Conservation (phyloP, 2,888 invertebrate species). For the Ecdyonurus torrentis region DNA sequence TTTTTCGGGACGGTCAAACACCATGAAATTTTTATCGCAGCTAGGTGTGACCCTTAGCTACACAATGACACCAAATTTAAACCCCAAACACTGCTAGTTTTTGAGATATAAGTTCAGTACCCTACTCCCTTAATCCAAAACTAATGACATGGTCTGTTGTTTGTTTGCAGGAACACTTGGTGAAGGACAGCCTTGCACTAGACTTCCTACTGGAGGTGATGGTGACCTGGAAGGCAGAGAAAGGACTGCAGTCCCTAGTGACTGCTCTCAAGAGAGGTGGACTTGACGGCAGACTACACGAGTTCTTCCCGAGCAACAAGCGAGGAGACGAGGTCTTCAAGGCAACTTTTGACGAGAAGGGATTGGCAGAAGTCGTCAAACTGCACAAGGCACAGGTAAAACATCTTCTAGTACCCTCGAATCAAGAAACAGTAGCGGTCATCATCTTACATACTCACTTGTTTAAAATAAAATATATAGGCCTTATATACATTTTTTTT, state of each 20-base stretch:
- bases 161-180: conserved; percentile 61
- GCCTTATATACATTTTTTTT: background rate
- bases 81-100: no score
- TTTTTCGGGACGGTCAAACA: no score
- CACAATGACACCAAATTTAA: no score
- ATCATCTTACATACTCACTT: no score
- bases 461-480: no score
- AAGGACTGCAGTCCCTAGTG: conserved; percentile 69
- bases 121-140: no score
- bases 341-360: conserved; percentile 60
- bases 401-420: conserved; percentile 4
- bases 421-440: no score
- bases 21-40: no score
- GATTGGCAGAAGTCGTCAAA: conserved; percentile 54
- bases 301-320: conserved; percentile 88
- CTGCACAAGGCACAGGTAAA: conserved; percentile 34
- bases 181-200: conserved; percentile 84
- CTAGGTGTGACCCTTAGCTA: no score
- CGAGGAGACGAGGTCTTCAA: conserved; percentile 79
- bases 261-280: conserved; percentile 76
- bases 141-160: no score
- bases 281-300: conserved; percentile 60
- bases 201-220: conserved; percentile 90
- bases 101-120: no score
- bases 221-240: conserved; percentile 78